These are phyloP conservation scores for Elachura formosa DNA, from an alignment of 2,113 vertebrate genomes.

Conservation along the genomic window DNA sequence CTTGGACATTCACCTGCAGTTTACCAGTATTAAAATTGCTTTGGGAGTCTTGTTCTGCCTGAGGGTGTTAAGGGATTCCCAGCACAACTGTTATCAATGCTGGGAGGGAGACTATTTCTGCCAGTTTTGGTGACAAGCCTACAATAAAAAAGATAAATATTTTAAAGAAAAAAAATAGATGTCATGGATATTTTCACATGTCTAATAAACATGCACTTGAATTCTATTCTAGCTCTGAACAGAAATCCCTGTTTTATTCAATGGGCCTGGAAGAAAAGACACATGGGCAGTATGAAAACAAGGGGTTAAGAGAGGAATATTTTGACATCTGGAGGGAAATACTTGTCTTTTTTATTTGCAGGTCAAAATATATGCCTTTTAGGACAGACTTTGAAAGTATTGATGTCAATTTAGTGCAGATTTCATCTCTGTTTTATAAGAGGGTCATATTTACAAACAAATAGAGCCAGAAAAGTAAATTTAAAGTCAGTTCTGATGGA, in stretches of 20 bases:
- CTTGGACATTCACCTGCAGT: neutral
- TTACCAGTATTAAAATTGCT: constrained; percentile 1
- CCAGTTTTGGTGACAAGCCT: neutral
- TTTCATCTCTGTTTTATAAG: neutral
- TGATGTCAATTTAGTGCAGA: neutral
- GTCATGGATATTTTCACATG: neutral
- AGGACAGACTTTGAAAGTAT: neutral
- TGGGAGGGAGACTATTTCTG: neutral
- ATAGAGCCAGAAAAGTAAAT: neutral
- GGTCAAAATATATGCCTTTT: neutral
- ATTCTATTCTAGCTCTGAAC: neutral
- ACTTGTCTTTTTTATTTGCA: neutral
- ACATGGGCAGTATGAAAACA: neutral
- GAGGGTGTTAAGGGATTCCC: neutral
- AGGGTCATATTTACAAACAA: neutral
- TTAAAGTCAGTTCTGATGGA: neutral
- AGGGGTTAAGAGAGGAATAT: neutral
- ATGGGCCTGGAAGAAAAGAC: neutral
- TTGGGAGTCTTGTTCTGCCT: neutral
- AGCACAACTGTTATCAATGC: neutral
- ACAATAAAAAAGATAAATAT: neutral
- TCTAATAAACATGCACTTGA: neutral
- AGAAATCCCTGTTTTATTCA: neutral
- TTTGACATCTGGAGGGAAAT: neutral
- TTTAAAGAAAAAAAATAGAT: neutral